These are phyloP conservation scores for Urechis unicinctus DNA, from an alignment of 2,888 invertebrate species.

Conservation along the genomic window DNA sequence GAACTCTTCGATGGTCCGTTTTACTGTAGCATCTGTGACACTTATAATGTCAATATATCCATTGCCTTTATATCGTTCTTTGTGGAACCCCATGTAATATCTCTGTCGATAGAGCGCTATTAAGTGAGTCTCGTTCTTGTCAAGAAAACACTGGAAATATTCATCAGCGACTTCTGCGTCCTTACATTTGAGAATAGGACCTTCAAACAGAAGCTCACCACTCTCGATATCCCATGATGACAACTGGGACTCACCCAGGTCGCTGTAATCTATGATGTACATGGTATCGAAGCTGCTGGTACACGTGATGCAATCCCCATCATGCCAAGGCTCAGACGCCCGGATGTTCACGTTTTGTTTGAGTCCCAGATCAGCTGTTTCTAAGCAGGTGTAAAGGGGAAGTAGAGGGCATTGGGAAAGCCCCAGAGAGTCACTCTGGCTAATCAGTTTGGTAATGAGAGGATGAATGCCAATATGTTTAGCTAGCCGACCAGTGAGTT, in stretches of 20 bases:
- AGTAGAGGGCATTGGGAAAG: constrained; percentile 39
- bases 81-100: background rate
- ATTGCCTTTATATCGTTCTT: background rate
- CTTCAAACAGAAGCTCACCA: background rate
- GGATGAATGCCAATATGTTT: constrained; percentile 74
- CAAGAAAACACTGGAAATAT: background rate
- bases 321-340: background rate
- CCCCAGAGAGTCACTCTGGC: background rate
- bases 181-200: background rate
- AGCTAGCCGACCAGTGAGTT: constrained; percentile 79
- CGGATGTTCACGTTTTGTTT: background rate
- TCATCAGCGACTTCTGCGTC: background rate
- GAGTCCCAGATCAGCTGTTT: background rate
- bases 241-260: background rate
- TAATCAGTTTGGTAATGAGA: constrained; percentile 72
- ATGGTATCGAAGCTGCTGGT: background rate
- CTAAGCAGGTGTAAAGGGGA: constrained; percentile 4
- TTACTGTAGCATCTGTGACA: background rate
- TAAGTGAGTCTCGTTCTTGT: background rate
- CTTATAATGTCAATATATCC: constrained; percentile 2
- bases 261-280: constrained; percentile 1
- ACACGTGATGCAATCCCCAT: background rate
- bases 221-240: constrained; percentile 1
- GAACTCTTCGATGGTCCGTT: background rate
- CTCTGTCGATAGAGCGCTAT: background rate